Percentiles rank a stretch among this genome's conserved stretches.
Evolutionary conservation across 2,888 invertebrate genomes (phyloP).

Genomic region (Athalia cordata): DNA sequence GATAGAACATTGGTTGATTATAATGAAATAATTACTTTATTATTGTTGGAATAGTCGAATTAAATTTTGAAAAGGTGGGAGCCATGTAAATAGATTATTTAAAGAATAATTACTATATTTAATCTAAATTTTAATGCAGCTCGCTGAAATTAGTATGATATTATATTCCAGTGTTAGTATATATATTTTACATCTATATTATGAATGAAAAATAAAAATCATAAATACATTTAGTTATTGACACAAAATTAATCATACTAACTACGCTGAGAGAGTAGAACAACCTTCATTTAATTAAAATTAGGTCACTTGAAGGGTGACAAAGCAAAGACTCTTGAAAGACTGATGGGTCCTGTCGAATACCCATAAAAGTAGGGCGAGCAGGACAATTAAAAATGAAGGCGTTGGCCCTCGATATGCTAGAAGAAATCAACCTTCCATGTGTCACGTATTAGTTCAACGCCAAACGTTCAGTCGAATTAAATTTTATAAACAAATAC

Average conservation of each 20-base stretch:
- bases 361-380: constrained; percentile 50
- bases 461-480: background rate
- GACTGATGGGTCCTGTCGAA: constrained; percentile 53
- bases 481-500: background rate
- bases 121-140: constrained; percentile 40
- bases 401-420: constrained; percentile 36
- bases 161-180: constrained; percentile 52
- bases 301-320: constrained; percentile 38
- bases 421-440: constrained; percentile 26
- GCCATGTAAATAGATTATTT: constrained; percentile 24
- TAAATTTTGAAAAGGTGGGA: constrained; percentile 19
- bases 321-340: constrained; percentile 47
- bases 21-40: constrained; percentile 29
- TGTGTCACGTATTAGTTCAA: constrained; percentile 10
- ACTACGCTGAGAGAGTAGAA: constrained; percentile 35
- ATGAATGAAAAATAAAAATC: constrained; percentile 37
- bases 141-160: constrained; percentile 49
- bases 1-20: constrained; percentile 23
- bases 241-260: constrained; percentile 19
- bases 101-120: constrained; percentile 14
- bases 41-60: constrained; percentile 24
- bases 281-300: constrained; percentile 35
- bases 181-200: constrained; percentile 48
- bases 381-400: constrained; percentile 43
- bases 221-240: constrained; percentile 32